Base-by-base conservation (phyloP, 2,113 vertebrate genomes). In the Ictalurus punctatus region DNA sequence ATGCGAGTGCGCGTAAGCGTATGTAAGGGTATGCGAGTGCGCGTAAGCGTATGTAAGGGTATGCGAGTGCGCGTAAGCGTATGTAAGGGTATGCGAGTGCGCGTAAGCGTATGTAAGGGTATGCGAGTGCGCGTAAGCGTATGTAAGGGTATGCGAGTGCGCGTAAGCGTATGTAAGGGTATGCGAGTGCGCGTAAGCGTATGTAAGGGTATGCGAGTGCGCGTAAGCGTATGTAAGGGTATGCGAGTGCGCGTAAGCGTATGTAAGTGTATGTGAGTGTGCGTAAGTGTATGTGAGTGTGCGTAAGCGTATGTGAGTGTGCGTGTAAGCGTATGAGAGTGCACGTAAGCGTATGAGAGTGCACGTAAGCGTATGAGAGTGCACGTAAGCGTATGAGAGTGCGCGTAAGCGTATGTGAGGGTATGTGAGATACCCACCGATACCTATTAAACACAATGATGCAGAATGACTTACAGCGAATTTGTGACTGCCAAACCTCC, bases 401-500 rank as follows among this genome's bases (percentile, higher is more conserved):
- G n/a, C 16, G 10, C 6, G n/a, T 34, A 4, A 69, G n/a, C 0
- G 14, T 2, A 19, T 34, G 67, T n/a, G 0, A n/a, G 63, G 12
- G 9, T 13, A n/a, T 13, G 63, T 1, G 5, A 67, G 63, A 48
- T 48, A 48, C 48, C 34, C 19, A 37, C 34, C 2, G 16, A 73
- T 37, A 19, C 30, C 14, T 30, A 14, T 69, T 30, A 30, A 71
- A 34, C 37, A 13, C 6, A 1, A 40, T 7, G 1, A 27, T 58
- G 79, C 40, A 19, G 34, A 88, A 6, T 21, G 30, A 94, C 95
- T 93, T 90, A 96, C 96, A 74, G 96, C 93, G 91, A 96, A 96
- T 90, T 96, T 96, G 84, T 92, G 94, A 90, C 94, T 95, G 34
- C 96, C 96, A 65, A 96, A 96, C 87, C 95, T 93, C 92, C 96